Conservation (phyloP, 2,113 vertebrate species). For the Paramisgurnus dabryanus region DNA sequence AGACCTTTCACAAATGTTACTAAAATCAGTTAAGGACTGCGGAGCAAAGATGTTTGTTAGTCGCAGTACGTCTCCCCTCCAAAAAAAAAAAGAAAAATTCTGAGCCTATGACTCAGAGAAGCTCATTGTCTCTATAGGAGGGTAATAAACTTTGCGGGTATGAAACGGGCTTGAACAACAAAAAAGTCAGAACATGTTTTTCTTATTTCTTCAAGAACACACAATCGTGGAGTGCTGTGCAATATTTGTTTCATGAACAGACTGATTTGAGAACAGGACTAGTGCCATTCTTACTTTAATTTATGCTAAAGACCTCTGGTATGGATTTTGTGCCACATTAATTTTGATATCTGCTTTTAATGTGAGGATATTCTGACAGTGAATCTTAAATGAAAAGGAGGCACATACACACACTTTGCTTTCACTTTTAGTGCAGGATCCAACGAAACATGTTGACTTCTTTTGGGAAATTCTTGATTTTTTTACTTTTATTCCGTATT, state of each 20-base stretch:
- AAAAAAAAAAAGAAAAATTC: too few relatives aligned
- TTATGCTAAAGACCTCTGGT: too few relatives aligned
- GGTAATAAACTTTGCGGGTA: neutral
- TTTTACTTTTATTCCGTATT: constrained; percentile 2
- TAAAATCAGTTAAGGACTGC: neutral
- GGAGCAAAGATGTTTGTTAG: neutral
- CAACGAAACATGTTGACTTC: too few relatives aligned
- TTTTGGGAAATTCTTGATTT: neutral
- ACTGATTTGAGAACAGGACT: neutral
- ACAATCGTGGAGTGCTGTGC: neutral
- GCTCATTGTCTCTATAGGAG: too few relatives aligned
- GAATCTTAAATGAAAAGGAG: too few relatives aligned
- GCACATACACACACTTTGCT: too few relatives aligned
- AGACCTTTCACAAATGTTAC: constrained; percentile 1
- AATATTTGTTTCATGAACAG: neutral
- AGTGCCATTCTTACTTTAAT: too few relatives aligned
- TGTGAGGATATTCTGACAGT: too few relatives aligned
- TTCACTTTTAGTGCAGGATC: too few relatives aligned
- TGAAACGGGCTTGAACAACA: neutral
- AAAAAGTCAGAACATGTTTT: neutral
- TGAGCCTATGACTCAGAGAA: too few relatives aligned
- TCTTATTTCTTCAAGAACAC: neutral
- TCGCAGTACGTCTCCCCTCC: neutral
- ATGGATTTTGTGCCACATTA: too few relatives aligned
- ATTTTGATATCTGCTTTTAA: too few relatives aligned